Evolutionary conservation across 2,888 invertebrate genomes (phyloP).

Genomic region (Cephonodes hylas): DNA sequence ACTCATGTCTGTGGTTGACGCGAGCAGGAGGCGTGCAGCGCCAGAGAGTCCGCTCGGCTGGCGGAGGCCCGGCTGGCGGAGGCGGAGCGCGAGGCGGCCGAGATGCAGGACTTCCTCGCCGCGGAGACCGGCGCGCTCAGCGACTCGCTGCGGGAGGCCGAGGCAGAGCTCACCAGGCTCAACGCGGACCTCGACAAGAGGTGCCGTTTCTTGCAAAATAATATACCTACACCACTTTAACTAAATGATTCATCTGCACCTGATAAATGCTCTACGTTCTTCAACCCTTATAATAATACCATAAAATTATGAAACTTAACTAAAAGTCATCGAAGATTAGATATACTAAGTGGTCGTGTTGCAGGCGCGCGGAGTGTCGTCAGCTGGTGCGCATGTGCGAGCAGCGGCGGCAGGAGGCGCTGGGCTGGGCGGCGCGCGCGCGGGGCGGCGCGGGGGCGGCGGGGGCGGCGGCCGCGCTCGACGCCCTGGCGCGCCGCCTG

Average conservation of each 20-base stretch:
- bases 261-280: too few relatives aligned
- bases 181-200: conserved; percentile 64
- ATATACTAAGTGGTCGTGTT: background rate
- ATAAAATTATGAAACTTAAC: too few relatives aligned
- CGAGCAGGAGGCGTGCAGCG: conserved; percentile 84
- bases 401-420: conserved; percentile 84
- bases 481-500: conserved; percentile 85
- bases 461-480: conserved; percentile 80
- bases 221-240: too few relatives aligned
- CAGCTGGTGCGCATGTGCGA: conserved; percentile 90
- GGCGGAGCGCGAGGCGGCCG: conserved; percentile 89
- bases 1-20: background rate
- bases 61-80: conserved; percentile 88
- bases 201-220: conserved; percentile 27
- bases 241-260: too few relatives aligned
- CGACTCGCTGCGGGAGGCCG: conserved; percentile 90
- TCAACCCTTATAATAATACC: too few relatives aligned
- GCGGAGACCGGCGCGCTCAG: conserved; percentile 90
- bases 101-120: conserved; percentile 93
- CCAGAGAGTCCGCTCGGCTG: conserved; percentile 84
- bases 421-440: conserved; percentile 45
- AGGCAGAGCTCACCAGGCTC: conserved; percentile 80
- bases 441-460: conserved; percentile 84
- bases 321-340: too few relatives aligned
- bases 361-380: conserved; percentile 88